Evolutionary conservation across 2,113 vertebrate genomes (phyloP).

Genomic region (Epinephelus fuscoguttatus): DNA sequence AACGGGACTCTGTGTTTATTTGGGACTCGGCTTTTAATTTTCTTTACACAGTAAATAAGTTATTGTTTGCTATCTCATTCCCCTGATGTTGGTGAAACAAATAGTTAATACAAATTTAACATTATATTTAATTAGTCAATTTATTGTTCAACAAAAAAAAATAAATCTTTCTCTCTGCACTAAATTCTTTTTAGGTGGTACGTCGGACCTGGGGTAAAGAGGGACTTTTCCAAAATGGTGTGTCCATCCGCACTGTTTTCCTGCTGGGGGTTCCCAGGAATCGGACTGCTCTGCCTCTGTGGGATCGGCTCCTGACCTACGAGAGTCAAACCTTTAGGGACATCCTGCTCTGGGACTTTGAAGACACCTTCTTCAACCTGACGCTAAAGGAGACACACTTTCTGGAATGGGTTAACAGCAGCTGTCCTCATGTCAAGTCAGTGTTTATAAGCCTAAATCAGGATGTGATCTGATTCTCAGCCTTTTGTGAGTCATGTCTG

Average conservation of each 20-base stretch:
- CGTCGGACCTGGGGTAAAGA: conserved; percentile 96
- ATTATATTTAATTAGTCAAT: background rate
- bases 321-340: conserved; percentile 91
- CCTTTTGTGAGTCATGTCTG: background rate
- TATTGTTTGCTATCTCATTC: no score
- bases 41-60: no score
- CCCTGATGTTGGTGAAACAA: no score
- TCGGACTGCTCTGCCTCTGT: conserved; percentile 82
- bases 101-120: background rate
- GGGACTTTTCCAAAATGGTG: conserved; percentile 78
- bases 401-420: conserved; percentile 90
- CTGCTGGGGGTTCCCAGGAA: conserved; percentile 92
- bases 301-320: conserved; percentile 90
- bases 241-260: conserved; percentile 90
- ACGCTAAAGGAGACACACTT: conserved; percentile 98
- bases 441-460: background rate
- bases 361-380: conserved; percentile 98
- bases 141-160: background rate
- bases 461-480: background rate
- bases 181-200: conserved; percentile 82
- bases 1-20: no score
- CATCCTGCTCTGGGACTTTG: conserved; percentile 96
- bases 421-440: conserved; percentile 86
- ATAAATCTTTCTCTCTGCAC: background rate
- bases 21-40: no score